These are phyloP conservation scores for Melanaphis sacchari DNA, from an alignment of 1,140 invertebrate genomes.

Conservation along the genomic window DNA sequence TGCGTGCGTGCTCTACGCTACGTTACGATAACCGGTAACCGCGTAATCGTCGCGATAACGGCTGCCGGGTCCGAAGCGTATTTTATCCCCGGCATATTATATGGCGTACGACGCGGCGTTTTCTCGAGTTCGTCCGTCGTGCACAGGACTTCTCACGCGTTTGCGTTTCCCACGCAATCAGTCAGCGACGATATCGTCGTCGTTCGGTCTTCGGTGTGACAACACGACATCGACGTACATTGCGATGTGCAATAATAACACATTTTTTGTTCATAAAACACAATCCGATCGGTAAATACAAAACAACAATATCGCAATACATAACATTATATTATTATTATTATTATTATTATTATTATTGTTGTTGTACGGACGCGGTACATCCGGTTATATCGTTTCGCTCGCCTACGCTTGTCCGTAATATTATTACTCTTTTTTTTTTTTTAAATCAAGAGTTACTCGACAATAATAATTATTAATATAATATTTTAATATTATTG, in stretches of 20 bases:
- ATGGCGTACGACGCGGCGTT: too few species aligned
- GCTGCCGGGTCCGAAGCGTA: neutral
- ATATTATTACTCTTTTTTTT: neutral
- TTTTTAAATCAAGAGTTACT: neutral
- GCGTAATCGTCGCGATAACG: neutral
- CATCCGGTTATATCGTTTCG: neutral
- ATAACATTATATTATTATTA: too few species aligned
- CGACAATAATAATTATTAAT: neutral
- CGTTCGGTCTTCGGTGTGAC: neutral
- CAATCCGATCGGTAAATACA: neutral
- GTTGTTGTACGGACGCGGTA: neutral
- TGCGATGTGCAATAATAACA: too few species aligned
- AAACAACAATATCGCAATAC: neutral
- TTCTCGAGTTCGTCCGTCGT: too few species aligned
- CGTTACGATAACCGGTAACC: slow-evolving; percentile 9
- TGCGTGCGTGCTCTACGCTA: neutral
- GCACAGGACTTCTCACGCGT: neutral
- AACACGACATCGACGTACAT: neutral
- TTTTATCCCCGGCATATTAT: too few species aligned
- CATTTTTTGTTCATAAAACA: too few species aligned
- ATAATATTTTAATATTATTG: neutral
- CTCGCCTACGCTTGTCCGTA: neutral
- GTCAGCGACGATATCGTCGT: neutral
- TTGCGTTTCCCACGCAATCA: neutral
- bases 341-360: too few species aligned